Percentiles rank a stretch among this genome's conserved stretches.
phyloP scores from a whole-genome alignment of 2,113 vertebrate genomes.

The Circaetus cinerascens region DNA sequence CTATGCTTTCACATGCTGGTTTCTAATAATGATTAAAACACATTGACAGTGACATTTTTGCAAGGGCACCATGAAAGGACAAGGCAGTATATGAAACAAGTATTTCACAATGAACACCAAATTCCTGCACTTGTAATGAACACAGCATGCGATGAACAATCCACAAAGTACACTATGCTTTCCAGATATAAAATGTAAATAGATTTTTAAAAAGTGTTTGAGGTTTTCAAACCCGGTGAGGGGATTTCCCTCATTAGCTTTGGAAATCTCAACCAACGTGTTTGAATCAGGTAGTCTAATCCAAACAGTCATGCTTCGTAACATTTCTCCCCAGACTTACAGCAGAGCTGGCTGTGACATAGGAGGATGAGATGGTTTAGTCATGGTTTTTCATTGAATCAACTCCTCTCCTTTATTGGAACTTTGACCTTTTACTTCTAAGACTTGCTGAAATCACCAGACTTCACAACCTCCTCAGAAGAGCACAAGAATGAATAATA shows the following conservation, averaged over 20 bases:
- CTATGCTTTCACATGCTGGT: not conserved
- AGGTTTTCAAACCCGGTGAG: not conserved
- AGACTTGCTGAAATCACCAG: slow-evolving; percentile 19
- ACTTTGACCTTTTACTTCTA: slow-evolving; percentile 37
- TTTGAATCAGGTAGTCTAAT: not conserved
- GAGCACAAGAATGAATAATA: not conserved
- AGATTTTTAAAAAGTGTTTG: not conserved
- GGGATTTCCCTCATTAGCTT: slow-evolving; percentile 43
- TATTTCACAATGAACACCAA: not conserved
- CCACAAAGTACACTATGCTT: not conserved
- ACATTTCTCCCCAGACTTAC: not conserved
- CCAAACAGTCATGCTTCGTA: not conserved
- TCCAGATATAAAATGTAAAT: slow-evolving; percentile 14
- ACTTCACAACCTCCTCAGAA: not conserved
- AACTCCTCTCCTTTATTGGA: not conserved
- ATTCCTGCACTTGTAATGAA: slow-evolving; percentile 34
- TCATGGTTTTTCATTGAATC: slow-evolving; percentile 7
- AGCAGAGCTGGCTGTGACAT: not conserved
- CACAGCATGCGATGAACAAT: not conserved
- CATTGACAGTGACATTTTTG: not conserved
- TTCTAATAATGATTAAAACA: slow-evolving; percentile 42
- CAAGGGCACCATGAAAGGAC: slow-evolving; percentile 18
- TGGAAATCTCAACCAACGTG: not conserved
- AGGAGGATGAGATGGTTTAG: slow-evolving; percentile 2
- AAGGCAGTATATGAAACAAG: not conserved